Evolutionary conservation across 2,888 invertebrate species (phyloP), one percentile per base, ranked within the genome.

Genomic region (Hetaerina titia): DNA sequence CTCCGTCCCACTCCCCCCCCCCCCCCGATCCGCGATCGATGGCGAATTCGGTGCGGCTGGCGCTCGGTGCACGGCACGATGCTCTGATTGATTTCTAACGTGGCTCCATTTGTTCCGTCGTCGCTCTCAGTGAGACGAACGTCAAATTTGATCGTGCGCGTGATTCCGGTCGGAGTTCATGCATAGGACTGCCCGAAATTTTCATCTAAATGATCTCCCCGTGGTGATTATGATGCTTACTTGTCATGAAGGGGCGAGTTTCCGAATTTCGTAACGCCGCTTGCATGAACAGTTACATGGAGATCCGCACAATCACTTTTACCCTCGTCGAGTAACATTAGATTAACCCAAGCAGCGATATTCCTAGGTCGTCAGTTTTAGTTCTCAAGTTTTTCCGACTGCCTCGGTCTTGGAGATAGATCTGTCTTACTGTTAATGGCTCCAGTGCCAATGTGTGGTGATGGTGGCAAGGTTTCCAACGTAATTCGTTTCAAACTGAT

Each of bases 1-100:
- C 74, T 25, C 74, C 74, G 7, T 74, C 8, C 74, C 74, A 9
- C 74, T 17, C 60, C 6, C 17, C 31, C 15, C n/a, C 17, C 22
- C 69, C 81, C 81, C 31, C 81, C 11, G 13, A 4, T 15, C 81
- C 81, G 8, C 25, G 25, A 25, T 31, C 25, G 25, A 31, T 31
- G 25, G 25, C 13, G 31, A 31, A 31, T 25, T 58, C n/a, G 1
- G 58, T 58, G 57, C 58, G 17, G 89, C 88, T 56, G 17, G 8
- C 58, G 89, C 11, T 19, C 89, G 89, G 57, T 57, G 58, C 89
- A 89, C 89, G 58, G 58, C 19, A 89, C 89, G 58, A 89, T 89
- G 81, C 81, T 58, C 89, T 58, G 89, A 89, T 89, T 89, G 89
- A 89, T 89, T 89, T 89, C 89, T 19, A n/a, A 22, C 89, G 89